phyloP scores from a whole-genome alignment of 2,888 invertebrate genomes.

The Malthinus flaveolus region DNA sequence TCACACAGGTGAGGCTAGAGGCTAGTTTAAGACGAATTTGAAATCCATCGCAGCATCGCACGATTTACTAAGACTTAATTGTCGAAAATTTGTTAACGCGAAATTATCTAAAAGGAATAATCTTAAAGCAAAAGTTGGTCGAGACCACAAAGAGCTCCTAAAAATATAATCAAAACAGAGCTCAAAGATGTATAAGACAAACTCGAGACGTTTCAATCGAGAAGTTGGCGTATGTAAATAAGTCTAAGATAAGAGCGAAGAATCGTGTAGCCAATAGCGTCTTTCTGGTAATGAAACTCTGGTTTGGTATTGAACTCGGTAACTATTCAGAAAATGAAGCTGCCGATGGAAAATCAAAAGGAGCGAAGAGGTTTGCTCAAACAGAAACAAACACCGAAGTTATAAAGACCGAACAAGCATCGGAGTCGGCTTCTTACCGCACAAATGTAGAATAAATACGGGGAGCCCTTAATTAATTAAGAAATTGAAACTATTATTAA shows the following conservation, averaged over 20 bases:
- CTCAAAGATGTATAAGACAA: slow-evolving; percentile 33
- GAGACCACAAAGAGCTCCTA: slow-evolving; percentile 31
- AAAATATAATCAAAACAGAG: slow-evolving; percentile 35
- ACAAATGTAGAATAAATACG: slow-evolving; percentile 47
- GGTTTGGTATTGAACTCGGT: slow-evolving; percentile 48
- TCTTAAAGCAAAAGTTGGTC: slow-evolving; percentile 10
- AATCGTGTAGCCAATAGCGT: slow-evolving; percentile 51
- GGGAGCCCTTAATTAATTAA: slow-evolving; percentile 49
- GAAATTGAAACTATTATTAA: slow-evolving; percentile 50
- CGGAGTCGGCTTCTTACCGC: slow-evolving; percentile 41
- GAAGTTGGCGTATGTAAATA: slow-evolving; percentile 47
- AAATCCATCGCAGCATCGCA: too few species aligned
- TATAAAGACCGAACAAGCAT: slow-evolving; percentile 45
- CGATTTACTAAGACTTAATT: background rate
- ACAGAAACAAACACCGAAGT: slow-evolving; percentile 54
- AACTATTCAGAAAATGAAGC: slow-evolving; percentile 53
- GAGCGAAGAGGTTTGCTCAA: slow-evolving; percentile 53
- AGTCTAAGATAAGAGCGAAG: slow-evolving; percentile 51
- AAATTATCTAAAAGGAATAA: slow-evolving; percentile 3
- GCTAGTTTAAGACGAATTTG: too few species aligned
- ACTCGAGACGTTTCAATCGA: slow-evolving; percentile 35
- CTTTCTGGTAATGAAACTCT: slow-evolving; percentile 51
- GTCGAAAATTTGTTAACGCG: background rate
- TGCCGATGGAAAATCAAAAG: slow-evolving; percentile 54
- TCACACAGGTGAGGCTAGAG: slow-evolving; percentile 35